Base-by-base conservation (phyloP, 1,140 invertebrate species). In the Gonioctena quinquepunctata region DNA sequence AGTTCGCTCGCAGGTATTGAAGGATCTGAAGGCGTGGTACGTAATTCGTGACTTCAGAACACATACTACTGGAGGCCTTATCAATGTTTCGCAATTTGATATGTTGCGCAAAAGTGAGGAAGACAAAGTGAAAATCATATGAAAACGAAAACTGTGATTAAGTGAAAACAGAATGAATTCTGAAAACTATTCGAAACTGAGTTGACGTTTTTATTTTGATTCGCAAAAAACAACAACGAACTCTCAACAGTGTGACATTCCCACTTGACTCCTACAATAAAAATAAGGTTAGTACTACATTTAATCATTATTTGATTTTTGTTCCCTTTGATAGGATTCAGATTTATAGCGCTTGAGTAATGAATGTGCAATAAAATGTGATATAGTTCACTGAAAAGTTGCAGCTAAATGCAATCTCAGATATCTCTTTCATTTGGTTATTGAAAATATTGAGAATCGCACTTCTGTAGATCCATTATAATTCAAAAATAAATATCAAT, bases 271-370 rank as follows among this genome's bases (percentile, higher is more conserved):
- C n/a, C 22, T 69, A 49, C 61, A 65, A 69, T 64, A 66, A 71
- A 66, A 66, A 61, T 68, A 71, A 71, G 70, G 70, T 71, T 65
- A 71, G 70, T 71, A 54, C 18, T 1, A 54, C 18, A 54, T 22
- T 54, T n/a, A n/a, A n/a, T n/a, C n/a, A n/a, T n/a, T n/a, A n/a
- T n/a, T n/a, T n/a, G n/a, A n/a, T 7, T 42, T 42, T 42, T n/a
- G n/a, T 42, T 42, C 33, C 33, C 6, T 42, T 42, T 42, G 6
- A 42, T 42, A 42, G 6, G 33, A 42, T 6, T 6, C 6, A 6
- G 33, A n/a, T 42, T n/a, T 42, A n/a, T 42, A 7, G n/a, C n/a
- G 6, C 6, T 7, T 42, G 33, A 42, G n/a, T 42, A 7, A 42
- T 42, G 33, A 42, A n/a, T n/a, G n/a, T n/a, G n/a, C n/a, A n/a